Evolutionary conservation across 1,140 invertebrate species (phyloP), one percentile per base, ranked within the genome.

Genomic region (Euwallacea fornicatus): DNA sequence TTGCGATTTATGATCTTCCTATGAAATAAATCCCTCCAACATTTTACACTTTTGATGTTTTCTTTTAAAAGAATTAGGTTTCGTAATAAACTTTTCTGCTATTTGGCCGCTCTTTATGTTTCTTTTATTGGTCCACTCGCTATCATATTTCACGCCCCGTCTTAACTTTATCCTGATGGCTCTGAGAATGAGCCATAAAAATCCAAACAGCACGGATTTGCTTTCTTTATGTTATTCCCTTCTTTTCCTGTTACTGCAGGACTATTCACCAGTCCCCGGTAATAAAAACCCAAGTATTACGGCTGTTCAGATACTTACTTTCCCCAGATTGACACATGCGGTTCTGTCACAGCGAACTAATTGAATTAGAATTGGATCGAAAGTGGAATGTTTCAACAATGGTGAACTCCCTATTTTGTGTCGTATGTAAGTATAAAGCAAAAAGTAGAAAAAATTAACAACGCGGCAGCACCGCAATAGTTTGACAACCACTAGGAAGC

Each of bases 51-150:
- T 56, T 66, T 56, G 15, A 54, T 55, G 53, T 63, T 62, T 62
- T 16, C 43, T 54, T 33, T 43, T 43, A 44, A 43, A 42, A 62
- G 67, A 69, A 61, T 69, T 70, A 71, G 69, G 63, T 58, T 60
- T 10, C 41, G 59, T 71, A 59, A 71, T 71, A 71, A 71, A 71
- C 16, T 63, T 58, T 70, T 11, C 60, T 10, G 13, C 58, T 59
- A 44, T 58, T 64, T 46, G 60, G 68, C 67, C 33, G 21, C 13
- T 41, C 41, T 71, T 71, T 71, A 71, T 66, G 63, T 71, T 56
- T 50, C 61, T 72, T 72, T 72, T 72, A 72, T 72, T 72, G 71
- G 71, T 72, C 71, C 71, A 72, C 71, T 72, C 71, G 64, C 66
- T 72, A 56, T 72, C 71, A 72, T 68, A 72, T 72, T 72, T 72